Evolutionary conservation across 2,797 vertebrate genomes (phyloP).

Genomic region (Delichon dasypus): DNA sequence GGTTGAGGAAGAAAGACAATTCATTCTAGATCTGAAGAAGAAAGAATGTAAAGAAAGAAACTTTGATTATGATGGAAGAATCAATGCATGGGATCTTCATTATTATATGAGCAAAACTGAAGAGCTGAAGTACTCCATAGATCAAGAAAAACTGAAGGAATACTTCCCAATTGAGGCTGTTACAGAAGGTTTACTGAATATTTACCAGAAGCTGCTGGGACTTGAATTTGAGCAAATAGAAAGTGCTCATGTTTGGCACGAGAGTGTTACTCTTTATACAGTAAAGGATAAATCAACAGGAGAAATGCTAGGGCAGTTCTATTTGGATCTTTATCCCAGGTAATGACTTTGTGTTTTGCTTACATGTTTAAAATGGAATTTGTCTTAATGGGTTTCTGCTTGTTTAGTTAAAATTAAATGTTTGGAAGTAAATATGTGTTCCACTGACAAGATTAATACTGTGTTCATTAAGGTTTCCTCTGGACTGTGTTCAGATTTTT

Average conservation of each 20-base stretch:
- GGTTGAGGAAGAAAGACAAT: slow-evolving; percentile 85
- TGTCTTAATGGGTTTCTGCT: not conserved
- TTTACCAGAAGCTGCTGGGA: slow-evolving; percentile 92
- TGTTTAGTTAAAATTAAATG: not conserved
- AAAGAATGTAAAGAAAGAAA: slow-evolving; percentile 86
- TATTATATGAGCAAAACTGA: slow-evolving; percentile 95
- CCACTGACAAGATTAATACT: not conserved
- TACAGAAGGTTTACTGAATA: slow-evolving; percentile 86
- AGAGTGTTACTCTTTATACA: slow-evolving; percentile 84
- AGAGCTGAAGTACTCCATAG: slow-evolving; percentile 88
- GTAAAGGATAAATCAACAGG: slow-evolving; percentile 82
- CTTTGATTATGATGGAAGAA: slow-evolving; percentile 83
- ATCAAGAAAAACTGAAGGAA: slow-evolving; percentile 93
- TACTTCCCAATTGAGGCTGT: slow-evolving; percentile 92
- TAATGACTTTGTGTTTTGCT: slow-evolving; percentile 58
- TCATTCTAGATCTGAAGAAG: slow-evolving; percentile 88
- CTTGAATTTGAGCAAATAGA: slow-evolving; percentile 84
- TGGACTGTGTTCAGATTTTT: not conserved
- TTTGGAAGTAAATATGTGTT: not conserved
- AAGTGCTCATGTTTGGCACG: slow-evolving; percentile 85
- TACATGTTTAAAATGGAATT: not conserved
- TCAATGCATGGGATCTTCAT: slow-evolving; percentile 92
- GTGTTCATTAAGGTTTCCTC: not conserved
- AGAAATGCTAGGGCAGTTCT: slow-evolving; percentile 91
- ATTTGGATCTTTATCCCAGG: slow-evolving; percentile 94